A percentile compares a stretch with the other conserved stretches of the same genome.
Conservation (phyloP, 2,113 vertebrate genomes). For the Podarcis cretensis region DNA sequence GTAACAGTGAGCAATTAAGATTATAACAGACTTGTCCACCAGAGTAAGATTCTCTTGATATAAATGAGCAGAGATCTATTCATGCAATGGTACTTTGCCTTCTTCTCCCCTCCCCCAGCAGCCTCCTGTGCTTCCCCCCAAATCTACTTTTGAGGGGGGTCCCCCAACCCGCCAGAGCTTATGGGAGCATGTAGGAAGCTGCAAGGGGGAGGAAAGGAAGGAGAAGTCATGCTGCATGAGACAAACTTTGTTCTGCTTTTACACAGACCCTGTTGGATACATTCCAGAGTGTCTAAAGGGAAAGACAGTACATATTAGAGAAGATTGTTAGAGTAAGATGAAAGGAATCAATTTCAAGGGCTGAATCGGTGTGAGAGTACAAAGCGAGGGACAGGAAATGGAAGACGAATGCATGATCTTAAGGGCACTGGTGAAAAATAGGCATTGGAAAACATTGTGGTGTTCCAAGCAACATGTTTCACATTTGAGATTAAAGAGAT, state of each 20-base stretch:
- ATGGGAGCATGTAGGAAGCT: too few species aligned
- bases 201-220: too few species aligned
- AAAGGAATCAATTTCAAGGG: constrained; percentile 1
- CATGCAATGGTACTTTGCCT: too few species aligned
- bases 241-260: too few species aligned
- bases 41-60: neutral
- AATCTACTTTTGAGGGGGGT: too few species aligned
- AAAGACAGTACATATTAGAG: neutral
- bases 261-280: too few species aligned
- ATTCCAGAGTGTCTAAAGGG: neutral
- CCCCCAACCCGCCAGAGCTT: too few species aligned
- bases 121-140: too few species aligned
- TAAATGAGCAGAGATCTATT: neutral
- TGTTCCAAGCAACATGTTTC: neutral
- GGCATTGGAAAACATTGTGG: neutral
- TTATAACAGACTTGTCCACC: neutral
- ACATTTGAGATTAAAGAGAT: neutral
- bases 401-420: neutral
- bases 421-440: neutral
- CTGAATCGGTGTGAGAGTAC: neutral
- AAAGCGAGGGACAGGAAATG: constrained; percentile 8
- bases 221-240: too few species aligned
- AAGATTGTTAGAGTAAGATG: neutral
- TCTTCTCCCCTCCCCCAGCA: too few species aligned
- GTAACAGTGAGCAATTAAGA: neutral